These are phyloP conservation scores for Ctenomys sociabilis DNA, from an alignment of 2,113 vertebrate species.

Conservation along the genomic window DNA sequence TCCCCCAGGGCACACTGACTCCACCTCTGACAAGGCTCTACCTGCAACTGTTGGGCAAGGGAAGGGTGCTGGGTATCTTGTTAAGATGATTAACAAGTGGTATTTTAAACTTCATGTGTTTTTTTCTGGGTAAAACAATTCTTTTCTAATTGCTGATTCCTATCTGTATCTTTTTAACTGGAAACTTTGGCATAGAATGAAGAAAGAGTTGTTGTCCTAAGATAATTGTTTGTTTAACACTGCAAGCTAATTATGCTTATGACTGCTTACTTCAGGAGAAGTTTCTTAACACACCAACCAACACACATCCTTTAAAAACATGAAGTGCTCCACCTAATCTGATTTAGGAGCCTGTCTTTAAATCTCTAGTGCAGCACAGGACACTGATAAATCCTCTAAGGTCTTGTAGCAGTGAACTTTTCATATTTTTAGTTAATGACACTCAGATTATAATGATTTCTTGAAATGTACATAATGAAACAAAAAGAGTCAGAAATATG, in stretches of 20 bases:
- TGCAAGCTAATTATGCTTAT: slow-evolving; percentile 10
- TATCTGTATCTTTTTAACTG: neutral
- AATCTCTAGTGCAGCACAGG: neutral
- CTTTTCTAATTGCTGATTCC: neutral
- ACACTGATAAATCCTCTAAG: neutral
- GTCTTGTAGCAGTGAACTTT: slow-evolving; percentile 58
- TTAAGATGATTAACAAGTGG: neutral
- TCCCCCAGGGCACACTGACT: neutral
- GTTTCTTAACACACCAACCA: neutral
- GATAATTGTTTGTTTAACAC: slow-evolving; percentile 20
- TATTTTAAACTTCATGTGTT: slow-evolving; percentile 13
- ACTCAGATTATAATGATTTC: slow-evolving; percentile 56
- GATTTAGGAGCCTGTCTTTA: neutral
- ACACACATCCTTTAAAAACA: neutral
- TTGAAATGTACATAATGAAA: slow-evolving; percentile 62
- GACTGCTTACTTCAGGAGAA: slow-evolving; percentile 28
- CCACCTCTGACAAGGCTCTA: neutral
- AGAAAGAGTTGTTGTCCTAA: neutral
- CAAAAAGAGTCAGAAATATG: slow-evolving; percentile 49
- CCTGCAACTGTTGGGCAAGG: neutral
- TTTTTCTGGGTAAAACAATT: neutral
- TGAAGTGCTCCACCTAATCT: neutral
- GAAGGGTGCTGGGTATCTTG: neutral
- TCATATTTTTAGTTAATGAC: slow-evolving; percentile 61
- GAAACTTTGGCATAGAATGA: neutral